phyloP scores from a whole-genome alignment of 53 echinoderm and acorn worm species.

The Stichopus horrens region DNA sequence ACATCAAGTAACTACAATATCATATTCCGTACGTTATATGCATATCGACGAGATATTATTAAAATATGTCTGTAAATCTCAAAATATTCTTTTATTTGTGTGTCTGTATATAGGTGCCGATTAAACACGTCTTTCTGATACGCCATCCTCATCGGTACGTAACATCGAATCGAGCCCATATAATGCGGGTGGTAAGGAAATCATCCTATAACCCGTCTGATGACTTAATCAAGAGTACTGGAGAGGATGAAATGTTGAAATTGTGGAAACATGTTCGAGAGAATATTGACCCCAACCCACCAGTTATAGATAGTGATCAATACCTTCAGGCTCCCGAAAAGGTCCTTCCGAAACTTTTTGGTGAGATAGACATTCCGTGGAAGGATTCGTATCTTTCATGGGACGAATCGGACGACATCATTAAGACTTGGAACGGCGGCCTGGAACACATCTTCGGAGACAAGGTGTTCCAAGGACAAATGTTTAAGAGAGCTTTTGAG shows the following conservation, averaged over 20 bases:
- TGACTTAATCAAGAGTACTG: background rate
- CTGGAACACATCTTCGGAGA: background rate
- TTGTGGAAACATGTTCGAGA: constrained; percentile 13
- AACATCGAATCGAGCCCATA: background rate
- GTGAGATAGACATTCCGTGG: constrained; percentile 13
- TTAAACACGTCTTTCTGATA: constrained; percentile 23
- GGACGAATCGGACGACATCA: background rate
- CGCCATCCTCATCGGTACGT: constrained; percentile 23
- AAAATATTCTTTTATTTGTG: no score
- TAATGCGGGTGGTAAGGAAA: background rate
- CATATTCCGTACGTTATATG: no score
- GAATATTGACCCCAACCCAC: constrained; percentile 17
- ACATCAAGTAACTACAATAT: no score
- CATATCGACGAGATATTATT: no score
- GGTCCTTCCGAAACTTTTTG: constrained; percentile 15
- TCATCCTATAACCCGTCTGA: no score
- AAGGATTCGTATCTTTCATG: constrained; percentile 21
- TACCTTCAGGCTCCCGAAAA: background rate
- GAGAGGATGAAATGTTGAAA: background rate
- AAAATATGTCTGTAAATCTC: no score
- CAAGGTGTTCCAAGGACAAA: background rate
- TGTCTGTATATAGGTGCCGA: constrained; percentile 33
- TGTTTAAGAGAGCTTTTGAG: background rate
- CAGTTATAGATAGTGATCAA: constrained; percentile 14
- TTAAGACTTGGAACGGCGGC: background rate